Evolutionary conservation across 2,113 vertebrate species (phyloP).

Genomic region (Dendropsophus ebraccatus): DNA sequence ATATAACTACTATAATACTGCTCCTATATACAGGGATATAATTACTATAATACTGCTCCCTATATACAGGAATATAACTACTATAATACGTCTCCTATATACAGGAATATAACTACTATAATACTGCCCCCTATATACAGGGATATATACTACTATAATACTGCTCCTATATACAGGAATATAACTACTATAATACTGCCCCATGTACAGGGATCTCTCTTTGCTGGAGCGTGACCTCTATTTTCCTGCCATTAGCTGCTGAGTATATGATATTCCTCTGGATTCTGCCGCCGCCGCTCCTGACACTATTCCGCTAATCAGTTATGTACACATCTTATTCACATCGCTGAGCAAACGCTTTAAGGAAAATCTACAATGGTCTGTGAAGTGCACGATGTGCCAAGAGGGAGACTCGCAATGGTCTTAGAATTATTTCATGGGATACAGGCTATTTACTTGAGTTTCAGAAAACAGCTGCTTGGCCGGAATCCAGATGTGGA

Average conservation of each 20-base stretch:
- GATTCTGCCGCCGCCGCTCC: background rate
- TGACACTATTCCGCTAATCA: background rate
- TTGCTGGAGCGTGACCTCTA: background rate
- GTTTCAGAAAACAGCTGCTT: conserved; percentile 2
- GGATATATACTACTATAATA: conserved; percentile 11
- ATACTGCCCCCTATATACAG: background rate
- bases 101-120: conserved; percentile 13
- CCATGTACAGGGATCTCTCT: background rate
- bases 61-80: conserved; percentile 1
- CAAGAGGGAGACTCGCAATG: background rate
- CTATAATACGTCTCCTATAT: background rate
- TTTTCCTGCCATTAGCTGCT: background rate
- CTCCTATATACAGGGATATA: background rate
- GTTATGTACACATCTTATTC: background rate
- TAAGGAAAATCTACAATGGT: background rate
- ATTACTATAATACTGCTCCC: background rate
- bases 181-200: background rate
- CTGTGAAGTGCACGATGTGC: background rate
- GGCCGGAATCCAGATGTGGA: background rate
- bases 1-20: background rate
- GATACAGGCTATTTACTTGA: background rate
- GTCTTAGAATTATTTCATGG: background rate
- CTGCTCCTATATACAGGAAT: background rate
- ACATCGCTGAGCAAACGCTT: background rate
- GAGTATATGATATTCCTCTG: background rate